Base-by-base conservation (phyloP, 2,113 vertebrate species). In the Indicator indicator region DNA sequence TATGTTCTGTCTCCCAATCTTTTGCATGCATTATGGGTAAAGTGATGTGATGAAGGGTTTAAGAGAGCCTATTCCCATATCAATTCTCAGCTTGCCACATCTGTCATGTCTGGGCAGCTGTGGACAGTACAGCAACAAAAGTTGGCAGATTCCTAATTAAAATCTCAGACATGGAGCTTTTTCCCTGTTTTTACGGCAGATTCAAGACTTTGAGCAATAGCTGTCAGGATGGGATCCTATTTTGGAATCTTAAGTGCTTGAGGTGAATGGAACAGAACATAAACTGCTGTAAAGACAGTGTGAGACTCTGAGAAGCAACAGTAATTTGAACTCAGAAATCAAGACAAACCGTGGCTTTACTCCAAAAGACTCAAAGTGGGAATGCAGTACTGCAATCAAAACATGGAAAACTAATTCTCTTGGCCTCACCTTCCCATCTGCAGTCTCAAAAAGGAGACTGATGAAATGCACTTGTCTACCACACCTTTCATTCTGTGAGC, bases 11-110 rank as follows among this genome's bases (percentile, higher is more conserved):
- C 23, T 85, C 33, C 56, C 56, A 48, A 1, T 24, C 23, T 26
- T 32, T 72, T 69, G 40, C 33, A n/a, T 83, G 24, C 16, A 30
- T 40, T 59, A 27, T 19, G 42, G 33, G 26, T 84, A n/a, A 83
- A 40, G 11, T 17, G 12, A 18, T 76, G 36, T 59, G 46, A 87
- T 4, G 1, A 78, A 69, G 55, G 71, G 50, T 69, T 56, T 56
- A 63, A 32, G 26, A 76, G n/a, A 55, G 5, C 9, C 13, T 67
- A 11, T 27, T 19, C 8, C 70, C 0, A 0, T 67, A 20, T 23
- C 20, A 58, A 8, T 12, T 63, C 75, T 77, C 13, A 16, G 44
- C 48, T 69, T 85, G 12, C 28, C 46, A 40, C 16, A 10, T 74
- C 33, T 73, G 23, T 69, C 52, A 52, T 16, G 15, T 19, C 16